These are phyloP conservation scores for Alligator sinensis DNA, from an alignment of 2,113 vertebrate species.

Conservation along the genomic window DNA sequence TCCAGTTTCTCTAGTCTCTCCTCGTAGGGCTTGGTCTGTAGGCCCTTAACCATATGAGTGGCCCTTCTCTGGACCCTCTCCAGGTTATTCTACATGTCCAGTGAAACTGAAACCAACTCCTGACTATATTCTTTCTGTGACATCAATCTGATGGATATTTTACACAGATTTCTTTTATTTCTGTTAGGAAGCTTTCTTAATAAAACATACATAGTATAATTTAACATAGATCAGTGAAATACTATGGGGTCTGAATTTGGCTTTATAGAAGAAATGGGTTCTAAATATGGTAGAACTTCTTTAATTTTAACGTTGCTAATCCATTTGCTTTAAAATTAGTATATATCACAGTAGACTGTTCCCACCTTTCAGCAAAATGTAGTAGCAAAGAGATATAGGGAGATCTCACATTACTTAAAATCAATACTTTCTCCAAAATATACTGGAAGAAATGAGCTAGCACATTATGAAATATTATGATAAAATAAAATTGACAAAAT, in stretches of 20 bases:
- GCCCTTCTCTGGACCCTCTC: too few relatives aligned
- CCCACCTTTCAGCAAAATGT: background rate
- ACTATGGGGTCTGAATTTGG: background rate
- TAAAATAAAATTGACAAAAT: background rate
- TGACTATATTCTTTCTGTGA: background rate
- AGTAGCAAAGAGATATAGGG: background rate
- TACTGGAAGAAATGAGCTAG: background rate
- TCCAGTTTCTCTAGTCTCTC: too few relatives aligned
- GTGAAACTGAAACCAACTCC: background rate
- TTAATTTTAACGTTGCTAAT: background rate
- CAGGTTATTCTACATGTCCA: background rate
- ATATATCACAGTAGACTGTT: background rate
- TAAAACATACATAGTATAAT: rapidly evolving
- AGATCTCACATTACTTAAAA: background rate
- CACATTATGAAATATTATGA: background rate
- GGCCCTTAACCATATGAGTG: too few relatives aligned
- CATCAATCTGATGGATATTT: background rate
- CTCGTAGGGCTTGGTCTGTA: too few relatives aligned
- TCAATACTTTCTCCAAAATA: background rate
- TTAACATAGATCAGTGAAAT: background rate
- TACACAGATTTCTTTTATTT: background rate
- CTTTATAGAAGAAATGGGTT: background rate
- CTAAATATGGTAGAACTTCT: background rate
- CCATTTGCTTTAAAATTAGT: background rate
- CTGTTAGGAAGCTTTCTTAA: background rate